Evolutionary conservation across 2,888 invertebrate species (phyloP).

Genomic region (Dyspetes luteomarginatus): DNA sequence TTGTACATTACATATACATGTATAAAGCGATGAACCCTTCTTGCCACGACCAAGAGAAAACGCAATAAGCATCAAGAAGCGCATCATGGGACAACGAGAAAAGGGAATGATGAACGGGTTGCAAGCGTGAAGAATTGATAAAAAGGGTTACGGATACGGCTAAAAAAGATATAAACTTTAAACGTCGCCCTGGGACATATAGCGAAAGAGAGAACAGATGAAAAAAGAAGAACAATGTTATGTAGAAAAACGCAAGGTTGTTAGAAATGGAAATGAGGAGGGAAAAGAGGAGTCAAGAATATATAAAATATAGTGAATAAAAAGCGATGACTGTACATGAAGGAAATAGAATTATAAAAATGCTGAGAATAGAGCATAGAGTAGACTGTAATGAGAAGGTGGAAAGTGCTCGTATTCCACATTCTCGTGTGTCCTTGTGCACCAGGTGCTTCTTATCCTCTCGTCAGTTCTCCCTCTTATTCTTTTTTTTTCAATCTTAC

Average conservation of each 20-base stretch:
- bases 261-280: constrained; percentile 9
- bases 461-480: constrained; percentile 37
- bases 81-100: constrained; percentile 37
- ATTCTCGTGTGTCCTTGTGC: constrained; percentile 56
- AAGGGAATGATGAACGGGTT: constrained; percentile 35
- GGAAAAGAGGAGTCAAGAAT: background rate
- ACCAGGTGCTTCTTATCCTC: constrained; percentile 58
- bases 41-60: constrained; percentile 30
- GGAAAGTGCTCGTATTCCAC: constrained; percentile 61
- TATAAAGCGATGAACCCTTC: no score
- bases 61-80: constrained; percentile 58
- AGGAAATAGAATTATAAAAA: constrained; percentile 58
- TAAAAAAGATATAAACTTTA: constrained; percentile 37
- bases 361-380: constrained; percentile 27
- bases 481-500: constrained; percentile 29
- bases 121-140: constrained; percentile 52
- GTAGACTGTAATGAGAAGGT: constrained; percentile 60
- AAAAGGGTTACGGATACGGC: constrained; percentile 39
- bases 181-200: constrained; percentile 37
- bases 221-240: background rate
- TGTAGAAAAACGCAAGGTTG: background rate
- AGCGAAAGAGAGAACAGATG: background rate
- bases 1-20: background rate
- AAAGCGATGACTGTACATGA: constrained; percentile 17
- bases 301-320: constrained; percentile 23